Evolutionary conservation across 2,888 invertebrate species (phyloP).

Genomic region (Hanleya hanleyi): DNA sequence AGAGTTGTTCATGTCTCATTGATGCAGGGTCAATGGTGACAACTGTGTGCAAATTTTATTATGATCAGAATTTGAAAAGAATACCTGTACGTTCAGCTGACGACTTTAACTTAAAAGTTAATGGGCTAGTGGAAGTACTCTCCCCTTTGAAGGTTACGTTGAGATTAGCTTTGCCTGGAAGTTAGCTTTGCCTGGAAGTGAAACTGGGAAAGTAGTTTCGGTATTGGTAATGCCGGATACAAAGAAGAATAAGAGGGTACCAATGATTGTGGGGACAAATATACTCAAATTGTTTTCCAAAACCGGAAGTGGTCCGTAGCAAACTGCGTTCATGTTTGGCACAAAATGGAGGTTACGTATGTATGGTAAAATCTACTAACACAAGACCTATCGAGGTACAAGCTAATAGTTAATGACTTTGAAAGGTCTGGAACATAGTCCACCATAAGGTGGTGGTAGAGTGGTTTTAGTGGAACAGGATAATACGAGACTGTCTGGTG

Average conservation of each 20-base stretch:
- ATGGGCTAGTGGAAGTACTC: too few relatives aligned
- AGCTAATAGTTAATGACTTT: neutral
- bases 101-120: neutral
- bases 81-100: neutral
- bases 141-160: too few relatives aligned
- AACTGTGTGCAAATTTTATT: neutral
- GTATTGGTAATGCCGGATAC: neutral
- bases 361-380: neutral
- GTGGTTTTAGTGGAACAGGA: neutral
- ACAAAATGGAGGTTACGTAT: neutral
- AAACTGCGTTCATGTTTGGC: neutral
- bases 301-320: neutral
- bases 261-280: neutral
- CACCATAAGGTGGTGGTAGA: too few relatives aligned
- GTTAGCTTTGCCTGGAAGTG: neutral
- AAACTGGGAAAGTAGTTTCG: neutral
- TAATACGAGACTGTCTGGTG: neutral
- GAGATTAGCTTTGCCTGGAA: too few relatives aligned
- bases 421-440: too few relatives aligned
- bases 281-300: neutral
- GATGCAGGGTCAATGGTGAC: neutral
- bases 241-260: neutral
- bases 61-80: neutral
- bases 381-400: neutral
- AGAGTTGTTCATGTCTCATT: neutral